Percentiles rank a stretch among this genome's conserved stretches.
phyloP scores from a whole-genome alignment of 2,797 vertebrate genomes.

The Prionace glauca region DNA sequence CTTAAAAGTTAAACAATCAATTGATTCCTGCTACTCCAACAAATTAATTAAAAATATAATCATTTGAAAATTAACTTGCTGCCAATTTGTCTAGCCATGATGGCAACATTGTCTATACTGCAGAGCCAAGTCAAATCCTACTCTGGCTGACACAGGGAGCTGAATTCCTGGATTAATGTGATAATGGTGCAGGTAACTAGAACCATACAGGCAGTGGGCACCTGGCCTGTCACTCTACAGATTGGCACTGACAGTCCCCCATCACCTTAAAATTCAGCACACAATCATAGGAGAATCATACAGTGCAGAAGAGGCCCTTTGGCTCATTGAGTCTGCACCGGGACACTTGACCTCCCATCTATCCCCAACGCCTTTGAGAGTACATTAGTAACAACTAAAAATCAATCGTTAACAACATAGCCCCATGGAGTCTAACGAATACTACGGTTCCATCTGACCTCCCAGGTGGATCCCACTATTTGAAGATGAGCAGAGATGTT shows the following conservation, averaged over 20 bases:
- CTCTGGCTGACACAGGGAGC: neutral
- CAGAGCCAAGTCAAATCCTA: no score
- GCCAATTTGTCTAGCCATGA: neutral
- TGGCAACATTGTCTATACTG: neutral
- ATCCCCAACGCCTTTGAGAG: neutral
- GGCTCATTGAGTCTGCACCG: no score
- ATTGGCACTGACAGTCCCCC: neutral
- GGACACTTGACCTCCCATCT: no score
- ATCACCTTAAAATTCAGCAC: neutral
- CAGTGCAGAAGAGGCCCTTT: no score
- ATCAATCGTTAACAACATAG: neutral
- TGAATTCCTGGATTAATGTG: neutral
- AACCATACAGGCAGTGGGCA: no score
- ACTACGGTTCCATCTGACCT: neutral
- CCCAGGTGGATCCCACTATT: neutral
- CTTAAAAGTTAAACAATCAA: neutral
- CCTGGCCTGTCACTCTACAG: neutral
- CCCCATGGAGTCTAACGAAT: neutral
- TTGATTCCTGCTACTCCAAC: neutral
- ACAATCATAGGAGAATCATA: neutral
- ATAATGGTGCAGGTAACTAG: neutral
- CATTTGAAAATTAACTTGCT: neutral
- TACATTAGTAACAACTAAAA: neutral
- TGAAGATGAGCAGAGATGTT: neutral
- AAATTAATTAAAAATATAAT: constrained; percentile 30